A percentile compares a stretch with the other conserved stretches of the same genome.
phyloP scores from a whole-genome alignment of 2,888 invertebrate species.

The Saturnia pavonia region DNA sequence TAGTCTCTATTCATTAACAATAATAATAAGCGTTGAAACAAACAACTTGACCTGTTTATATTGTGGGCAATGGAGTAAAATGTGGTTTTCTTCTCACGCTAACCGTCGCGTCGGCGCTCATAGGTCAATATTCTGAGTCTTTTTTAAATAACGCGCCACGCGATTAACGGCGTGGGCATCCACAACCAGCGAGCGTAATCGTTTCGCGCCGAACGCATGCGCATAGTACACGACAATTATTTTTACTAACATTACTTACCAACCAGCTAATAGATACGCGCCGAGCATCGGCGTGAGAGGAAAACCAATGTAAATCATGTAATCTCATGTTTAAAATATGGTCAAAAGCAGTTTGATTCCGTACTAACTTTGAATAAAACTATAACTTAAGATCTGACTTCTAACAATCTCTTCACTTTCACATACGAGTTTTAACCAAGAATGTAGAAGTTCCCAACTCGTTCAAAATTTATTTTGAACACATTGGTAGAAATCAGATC shows the following conservation, averaged over 20 bases:
- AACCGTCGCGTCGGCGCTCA: too few relatives aligned
- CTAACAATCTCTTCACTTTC: neutral
- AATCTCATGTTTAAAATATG: slow-evolving; percentile 14
- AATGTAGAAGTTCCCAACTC: neutral
- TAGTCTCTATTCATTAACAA: slow-evolving; percentile 32
- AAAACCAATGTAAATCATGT: slow-evolving; percentile 18
- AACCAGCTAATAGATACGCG: too few relatives aligned
- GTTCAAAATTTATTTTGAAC: neutral
- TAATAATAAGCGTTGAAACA: slow-evolving; percentile 37
- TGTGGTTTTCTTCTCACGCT: neutral
- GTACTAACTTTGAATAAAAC: neutral
- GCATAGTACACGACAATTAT: too few relatives aligned
- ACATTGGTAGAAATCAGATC: slow-evolving; percentile 1
- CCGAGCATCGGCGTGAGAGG: too few relatives aligned
- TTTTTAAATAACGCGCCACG: too few relatives aligned
- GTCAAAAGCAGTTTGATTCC: neutral
- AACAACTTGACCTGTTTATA: slow-evolving; percentile 21
- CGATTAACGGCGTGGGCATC: too few relatives aligned
- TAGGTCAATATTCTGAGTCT: too few relatives aligned
- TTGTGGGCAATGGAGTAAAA: slow-evolving; percentile 24
- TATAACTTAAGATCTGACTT: neutral
- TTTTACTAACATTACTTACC: too few relatives aligned
- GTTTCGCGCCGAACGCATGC: too few relatives aligned
- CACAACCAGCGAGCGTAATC: too few relatives aligned
- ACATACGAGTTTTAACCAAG: neutral